These are phyloP conservation scores for Chrysodeixis includens DNA, from an alignment of 2,888 invertebrate genomes.

Conservation along the genomic window DNA sequence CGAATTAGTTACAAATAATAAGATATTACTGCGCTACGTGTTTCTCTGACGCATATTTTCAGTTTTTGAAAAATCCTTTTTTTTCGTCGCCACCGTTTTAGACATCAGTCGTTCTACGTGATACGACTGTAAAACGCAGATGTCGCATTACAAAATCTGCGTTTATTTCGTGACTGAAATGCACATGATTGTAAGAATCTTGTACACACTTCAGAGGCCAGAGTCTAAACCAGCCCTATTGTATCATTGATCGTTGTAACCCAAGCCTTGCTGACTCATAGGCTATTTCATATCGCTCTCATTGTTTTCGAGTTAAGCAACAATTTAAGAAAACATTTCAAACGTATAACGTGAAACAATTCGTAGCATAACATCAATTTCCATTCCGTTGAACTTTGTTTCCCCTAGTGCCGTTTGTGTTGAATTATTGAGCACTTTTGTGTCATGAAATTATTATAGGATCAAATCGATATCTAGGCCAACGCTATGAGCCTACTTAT, in stretches of 20 bases:
- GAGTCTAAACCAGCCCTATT: conserved; percentile 32
- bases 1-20: background rate
- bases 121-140: conserved; percentile 58
- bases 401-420: conserved; percentile 19
- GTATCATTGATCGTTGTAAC: conserved; percentile 29
- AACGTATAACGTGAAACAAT: conserved; percentile 31
- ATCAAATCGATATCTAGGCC: conserved; percentile 26
- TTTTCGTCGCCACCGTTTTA: conserved; percentile 71
- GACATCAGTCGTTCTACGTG: conserved; percentile 74
- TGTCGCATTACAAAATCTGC: conserved; percentile 60
- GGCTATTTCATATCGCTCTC: conserved; percentile 32
- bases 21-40: background rate
- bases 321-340: conserved; percentile 29
- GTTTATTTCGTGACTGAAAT: conserved; percentile 58
- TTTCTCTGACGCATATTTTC: conserved; percentile 57
- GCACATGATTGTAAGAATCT: conserved; percentile 49
- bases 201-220: conserved; percentile 51
- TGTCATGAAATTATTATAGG: conserved; percentile 29
- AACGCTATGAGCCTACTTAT: conserved; percentile 13
- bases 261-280: conserved; percentile 25
- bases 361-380: conserved; percentile 35
- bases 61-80: conserved; percentile 68
- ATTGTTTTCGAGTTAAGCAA: conserved; percentile 30
- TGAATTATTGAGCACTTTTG: conserved; percentile 38
- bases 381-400: conserved; percentile 43